A percentile compares a stretch with the other conserved stretches of the same genome.
phyloP scores from a whole-genome alignment of 2,888 invertebrate species.

The Octodonta nipae region DNA sequence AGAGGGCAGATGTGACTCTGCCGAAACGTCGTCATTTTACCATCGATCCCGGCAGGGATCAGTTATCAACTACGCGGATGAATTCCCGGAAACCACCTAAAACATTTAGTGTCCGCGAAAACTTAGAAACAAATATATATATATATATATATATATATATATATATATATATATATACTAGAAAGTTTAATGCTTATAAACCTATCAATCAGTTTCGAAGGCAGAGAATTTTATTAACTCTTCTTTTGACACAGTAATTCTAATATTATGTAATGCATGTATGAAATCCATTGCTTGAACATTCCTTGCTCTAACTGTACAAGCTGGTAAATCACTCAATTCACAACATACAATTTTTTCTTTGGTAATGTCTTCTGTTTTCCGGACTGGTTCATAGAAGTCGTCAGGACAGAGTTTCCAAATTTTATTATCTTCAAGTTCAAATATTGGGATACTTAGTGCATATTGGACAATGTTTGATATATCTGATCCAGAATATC shows the following conservation, averaged over 20 bases:
- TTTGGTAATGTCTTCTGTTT: slow-evolving; percentile 9
- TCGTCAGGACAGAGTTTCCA: slow-evolving; percentile 29
- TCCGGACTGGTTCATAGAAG: slow-evolving; percentile 20
- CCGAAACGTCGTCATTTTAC: too few species aligned
- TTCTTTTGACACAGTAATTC: slow-evolving; percentile 21
- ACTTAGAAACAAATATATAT: too few species aligned
- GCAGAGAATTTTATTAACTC: slow-evolving; percentile 24
- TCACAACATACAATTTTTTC: slow-evolving; percentile 13
- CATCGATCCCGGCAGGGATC: too few species aligned
- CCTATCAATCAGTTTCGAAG: too few species aligned
- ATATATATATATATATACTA: too few species aligned
- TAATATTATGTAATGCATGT: slow-evolving; percentile 21
- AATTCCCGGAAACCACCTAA: too few species aligned
- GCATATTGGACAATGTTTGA: slow-evolving; percentile 32
- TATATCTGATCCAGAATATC: slow-evolving; percentile 45
- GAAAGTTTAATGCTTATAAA: too few species aligned
- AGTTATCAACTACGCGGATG: too few species aligned
- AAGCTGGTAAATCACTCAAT: slow-evolving; percentile 22
- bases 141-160: too few species aligned
- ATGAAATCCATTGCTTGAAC: slow-evolving; percentile 25
- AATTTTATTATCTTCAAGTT: slow-evolving; percentile 33
- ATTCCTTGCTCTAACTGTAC: slow-evolving; percentile 24
- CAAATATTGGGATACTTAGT: slow-evolving; percentile 33
- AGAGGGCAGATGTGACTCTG: too few species aligned
- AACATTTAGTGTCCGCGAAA: too few species aligned